phyloP scores from a whole-genome alignment of 2,888 invertebrate species.

The Tryphoninae sp. region DNA sequence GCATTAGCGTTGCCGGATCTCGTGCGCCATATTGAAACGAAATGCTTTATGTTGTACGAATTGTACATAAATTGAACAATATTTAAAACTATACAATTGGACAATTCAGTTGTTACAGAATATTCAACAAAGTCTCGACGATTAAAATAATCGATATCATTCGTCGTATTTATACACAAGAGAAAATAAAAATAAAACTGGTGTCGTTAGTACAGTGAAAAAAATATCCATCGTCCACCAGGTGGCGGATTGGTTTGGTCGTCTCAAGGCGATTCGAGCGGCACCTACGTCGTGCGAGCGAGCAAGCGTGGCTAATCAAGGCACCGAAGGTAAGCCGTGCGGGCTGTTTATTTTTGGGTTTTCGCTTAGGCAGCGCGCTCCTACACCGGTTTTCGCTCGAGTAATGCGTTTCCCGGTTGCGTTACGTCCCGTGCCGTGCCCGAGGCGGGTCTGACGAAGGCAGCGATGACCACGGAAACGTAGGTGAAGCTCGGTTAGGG shows the following conservation, averaged over 20 bases:
- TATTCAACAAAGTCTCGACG: not conserved
- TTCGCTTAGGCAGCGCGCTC: slow-evolving; percentile 71
- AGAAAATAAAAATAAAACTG: not conserved
- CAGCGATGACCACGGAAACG: slow-evolving; percentile 77
- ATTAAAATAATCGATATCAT: not conserved
- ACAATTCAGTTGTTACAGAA: not conserved
- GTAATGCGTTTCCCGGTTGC: slow-evolving; percentile 73
- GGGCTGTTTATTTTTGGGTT: slow-evolving; percentile 78
- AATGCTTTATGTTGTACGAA: not conserved
- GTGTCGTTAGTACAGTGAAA: not conserved
- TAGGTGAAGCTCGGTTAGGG: slow-evolving; percentile 73
- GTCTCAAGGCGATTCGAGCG: slow-evolving; percentile 55
- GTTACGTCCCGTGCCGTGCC: slow-evolving; percentile 71
- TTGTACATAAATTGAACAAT: not conserved
- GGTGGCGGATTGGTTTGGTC: slow-evolving; percentile 52
- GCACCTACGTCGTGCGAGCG: slow-evolving; percentile 62
- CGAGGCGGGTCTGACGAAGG: slow-evolving; percentile 74
- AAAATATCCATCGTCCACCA: slow-evolving; percentile 29
- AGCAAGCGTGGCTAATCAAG: slow-evolving; percentile 93
- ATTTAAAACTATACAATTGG: not conserved
- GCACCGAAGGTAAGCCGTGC: slow-evolving; percentile 88
- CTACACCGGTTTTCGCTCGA: slow-evolving; percentile 71
- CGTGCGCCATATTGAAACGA: slow-evolving; percentile 26
- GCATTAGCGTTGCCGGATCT: slow-evolving; percentile 21
- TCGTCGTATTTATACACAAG: not conserved